These are phyloP conservation scores for sheep (Ovis aries) DNA, from an alignment of 2,113 vertebrate genomes.

Conservation along the genomic window DNA sequence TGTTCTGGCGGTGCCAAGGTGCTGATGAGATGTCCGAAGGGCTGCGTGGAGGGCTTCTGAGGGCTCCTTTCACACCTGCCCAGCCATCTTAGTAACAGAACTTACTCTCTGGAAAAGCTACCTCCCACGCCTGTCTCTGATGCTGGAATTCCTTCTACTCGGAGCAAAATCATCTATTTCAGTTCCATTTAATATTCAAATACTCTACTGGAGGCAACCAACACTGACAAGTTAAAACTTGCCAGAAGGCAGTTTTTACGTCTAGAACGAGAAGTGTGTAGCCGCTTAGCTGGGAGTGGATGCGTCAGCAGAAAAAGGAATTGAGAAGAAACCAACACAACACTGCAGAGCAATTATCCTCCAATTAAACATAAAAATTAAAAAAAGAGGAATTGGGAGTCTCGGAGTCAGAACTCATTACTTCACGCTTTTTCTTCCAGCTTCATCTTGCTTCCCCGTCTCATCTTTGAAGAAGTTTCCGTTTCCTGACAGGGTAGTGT, in stretches of 20 bases:
- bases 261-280: neutral
- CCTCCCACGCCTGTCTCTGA: neutral
- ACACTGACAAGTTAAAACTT: neutral
- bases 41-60: no score
- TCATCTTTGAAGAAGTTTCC: neutral
- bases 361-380: neutral
- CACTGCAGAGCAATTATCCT: neutral
- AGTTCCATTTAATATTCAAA: neutral
- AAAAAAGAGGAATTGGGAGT: neutral
- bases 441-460: neutral
- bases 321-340: neutral
- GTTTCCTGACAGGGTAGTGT: neutral
- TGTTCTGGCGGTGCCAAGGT: neutral
- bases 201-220: neutral
- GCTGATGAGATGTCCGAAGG: neutral
- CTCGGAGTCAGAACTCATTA: neutral
- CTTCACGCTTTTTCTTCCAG: neutral
- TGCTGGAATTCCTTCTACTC: neutral
- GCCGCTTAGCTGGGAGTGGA: neutral
- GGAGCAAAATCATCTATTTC: neutral
- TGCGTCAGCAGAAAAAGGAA: neutral
- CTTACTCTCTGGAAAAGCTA: neutral
- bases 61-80: neutral
- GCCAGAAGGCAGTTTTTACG: neutral
- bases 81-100: neutral